Evolutionary conservation across 1,140 invertebrate species (phyloP).

Genomic region (Eriosoma lanigerum): DNA sequence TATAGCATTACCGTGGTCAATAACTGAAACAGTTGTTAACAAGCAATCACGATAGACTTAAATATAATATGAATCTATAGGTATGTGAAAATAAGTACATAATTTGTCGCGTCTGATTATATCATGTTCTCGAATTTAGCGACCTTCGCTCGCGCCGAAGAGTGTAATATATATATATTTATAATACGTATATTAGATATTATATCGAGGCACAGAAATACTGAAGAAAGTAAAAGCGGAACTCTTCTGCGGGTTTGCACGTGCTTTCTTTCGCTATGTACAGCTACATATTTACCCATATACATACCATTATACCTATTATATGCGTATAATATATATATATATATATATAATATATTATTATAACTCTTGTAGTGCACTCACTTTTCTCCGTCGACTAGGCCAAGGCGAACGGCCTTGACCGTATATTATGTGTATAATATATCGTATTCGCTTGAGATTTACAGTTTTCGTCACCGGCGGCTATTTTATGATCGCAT

Average conservation of each 20-base stretch:
- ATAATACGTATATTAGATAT: too few relatives aligned
- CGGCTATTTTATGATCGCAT: not conserved
- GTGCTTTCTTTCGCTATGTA: conserved; percentile 28
- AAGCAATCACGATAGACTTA: too few relatives aligned
- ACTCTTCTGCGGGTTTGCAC: conserved; percentile 15
- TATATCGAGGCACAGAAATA: not conserved
- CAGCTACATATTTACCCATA: not conserved
- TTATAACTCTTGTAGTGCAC: not conserved
- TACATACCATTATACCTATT: not conserved
- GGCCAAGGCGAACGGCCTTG: conserved; percentile 49
- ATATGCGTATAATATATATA: too few relatives aligned
- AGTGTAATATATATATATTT: not conserved
- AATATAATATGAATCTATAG: too few relatives aligned
- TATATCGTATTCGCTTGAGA: not conserved
- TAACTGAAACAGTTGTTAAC: too few relatives aligned
- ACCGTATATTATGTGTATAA: conserved; percentile 35
- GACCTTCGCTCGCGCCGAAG: conserved; percentile 29
- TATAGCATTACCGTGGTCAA: too few relatives aligned
- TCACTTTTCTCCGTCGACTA: conserved; percentile 33
- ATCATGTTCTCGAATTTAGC: not conserved
- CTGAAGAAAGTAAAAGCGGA: conserved; percentile 50
- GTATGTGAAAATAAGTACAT: not conserved
- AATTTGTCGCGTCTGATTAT: not conserved
- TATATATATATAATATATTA: conserved; percentile 31
- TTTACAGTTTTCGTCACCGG: not conserved